Evolutionary conservation across 2,888 invertebrate genomes (phyloP).

Genomic region (Chironomus tentans): DNA sequence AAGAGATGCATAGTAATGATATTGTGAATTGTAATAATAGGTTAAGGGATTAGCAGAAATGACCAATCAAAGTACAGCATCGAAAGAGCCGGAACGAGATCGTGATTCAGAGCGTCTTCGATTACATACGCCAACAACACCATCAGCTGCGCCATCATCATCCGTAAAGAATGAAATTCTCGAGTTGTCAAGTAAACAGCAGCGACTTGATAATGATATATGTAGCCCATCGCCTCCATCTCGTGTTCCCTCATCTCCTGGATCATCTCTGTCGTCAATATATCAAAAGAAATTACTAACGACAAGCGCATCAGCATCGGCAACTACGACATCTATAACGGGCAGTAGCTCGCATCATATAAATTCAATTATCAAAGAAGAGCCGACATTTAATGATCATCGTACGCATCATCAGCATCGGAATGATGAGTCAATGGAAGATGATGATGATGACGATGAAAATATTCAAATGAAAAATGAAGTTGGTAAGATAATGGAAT

Average conservation of each 20-base stretch:
- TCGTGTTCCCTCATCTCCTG: constrained; percentile 31
- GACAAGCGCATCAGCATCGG: constrained; percentile 27
- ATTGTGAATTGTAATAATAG: constrained; percentile 35
- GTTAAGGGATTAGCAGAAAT: constrained; percentile 87
- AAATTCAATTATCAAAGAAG: constrained; percentile 21
- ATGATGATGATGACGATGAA: constrained; percentile 47
- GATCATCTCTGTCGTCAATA: constrained; percentile 31
- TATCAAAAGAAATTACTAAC: constrained; percentile 33
- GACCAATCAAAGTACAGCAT: constrained; percentile 66
- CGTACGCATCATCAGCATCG: constrained; percentile 22
- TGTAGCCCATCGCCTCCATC: constrained; percentile 39
- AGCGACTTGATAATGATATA: constrained; percentile 33
- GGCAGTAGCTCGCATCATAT: constrained; percentile 19
- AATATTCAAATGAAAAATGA: constrained; percentile 51
- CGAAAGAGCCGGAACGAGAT: constrained; percentile 46
- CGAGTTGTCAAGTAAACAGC: constrained; percentile 11
- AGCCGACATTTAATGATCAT: constrained; percentile 23
- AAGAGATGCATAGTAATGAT: background rate
- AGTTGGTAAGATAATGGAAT: constrained; percentile 42
- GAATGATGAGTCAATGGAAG: constrained; percentile 30
- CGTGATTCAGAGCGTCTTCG: constrained; percentile 45
- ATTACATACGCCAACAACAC: constrained; percentile 39
- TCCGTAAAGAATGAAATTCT: constrained; percentile 29
- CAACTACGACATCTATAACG: constrained; percentile 29
- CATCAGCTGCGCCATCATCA: constrained; percentile 33